These are phyloP conservation scores for Poeciliopsis infans DNA, from an alignment of 2,797 vertebrate genomes.

Conservation along the genomic window DNA sequence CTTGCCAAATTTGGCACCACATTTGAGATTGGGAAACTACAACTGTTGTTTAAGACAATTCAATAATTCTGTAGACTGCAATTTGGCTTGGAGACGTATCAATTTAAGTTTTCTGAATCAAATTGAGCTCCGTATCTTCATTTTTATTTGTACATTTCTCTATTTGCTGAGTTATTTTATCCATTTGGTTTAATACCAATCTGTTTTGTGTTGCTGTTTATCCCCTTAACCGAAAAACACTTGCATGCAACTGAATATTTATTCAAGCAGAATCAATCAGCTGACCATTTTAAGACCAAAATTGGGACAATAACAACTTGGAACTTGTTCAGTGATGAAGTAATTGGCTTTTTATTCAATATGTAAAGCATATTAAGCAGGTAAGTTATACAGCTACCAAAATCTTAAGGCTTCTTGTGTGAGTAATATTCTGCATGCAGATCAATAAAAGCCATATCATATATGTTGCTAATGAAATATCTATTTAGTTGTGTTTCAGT, in stretches of 20 bases:
- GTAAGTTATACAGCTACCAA: background rate
- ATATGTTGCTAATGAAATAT: no score
- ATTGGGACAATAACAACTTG: no score
- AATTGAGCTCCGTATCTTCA: background rate
- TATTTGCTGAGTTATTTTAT: background rate
- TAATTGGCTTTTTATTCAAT: no score
- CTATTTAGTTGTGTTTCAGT: no score
- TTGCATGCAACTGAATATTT: no score
- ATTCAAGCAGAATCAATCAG: background rate
- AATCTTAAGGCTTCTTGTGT: no score
- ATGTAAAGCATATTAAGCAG: background rate
- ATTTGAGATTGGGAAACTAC: background rate
- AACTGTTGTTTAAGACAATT: background rate
- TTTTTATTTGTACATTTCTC: background rate
- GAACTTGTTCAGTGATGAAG: no score
- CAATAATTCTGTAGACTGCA: no score
- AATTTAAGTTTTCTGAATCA: background rate
- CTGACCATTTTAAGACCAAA: background rate
- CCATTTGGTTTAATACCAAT: background rate
- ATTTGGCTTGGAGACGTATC: no score
- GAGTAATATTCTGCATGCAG: no score
- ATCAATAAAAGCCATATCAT: no score
- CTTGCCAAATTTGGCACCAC: background rate
- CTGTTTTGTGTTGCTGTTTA: background rate
- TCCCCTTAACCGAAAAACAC: background rate